A percentile compares a stretch with the other conserved stretches of the same genome.
These are phyloP conservation scores for Andrena hattorfiana DNA, from an alignment of 2,888 invertebrate species.

Conservation along the genomic window DNA sequence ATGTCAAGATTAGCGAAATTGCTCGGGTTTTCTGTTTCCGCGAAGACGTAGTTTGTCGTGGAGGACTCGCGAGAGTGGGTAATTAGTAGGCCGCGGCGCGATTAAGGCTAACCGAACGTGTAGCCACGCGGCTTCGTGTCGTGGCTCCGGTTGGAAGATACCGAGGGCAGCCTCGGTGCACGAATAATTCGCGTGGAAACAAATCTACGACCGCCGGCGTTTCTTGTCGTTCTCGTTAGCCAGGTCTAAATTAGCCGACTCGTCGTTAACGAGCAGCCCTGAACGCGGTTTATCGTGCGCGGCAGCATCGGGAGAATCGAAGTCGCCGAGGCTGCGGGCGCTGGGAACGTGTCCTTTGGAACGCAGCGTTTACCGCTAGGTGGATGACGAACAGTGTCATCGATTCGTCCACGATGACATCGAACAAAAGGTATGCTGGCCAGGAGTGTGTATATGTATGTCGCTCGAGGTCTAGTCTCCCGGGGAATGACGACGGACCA, in stretches of 20 bases:
- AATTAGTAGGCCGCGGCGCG: conserved; percentile 78
- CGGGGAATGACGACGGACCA: conserved; percentile 19
- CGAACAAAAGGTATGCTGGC: conserved; percentile 42
- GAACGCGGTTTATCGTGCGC: not conserved
- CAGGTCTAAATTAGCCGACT: conserved; percentile 29
- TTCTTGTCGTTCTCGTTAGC: conserved; percentile 24
- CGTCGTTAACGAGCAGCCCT: conserved; percentile 14
- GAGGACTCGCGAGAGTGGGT: conserved; percentile 44
- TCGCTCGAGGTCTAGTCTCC: conserved; percentile 33
- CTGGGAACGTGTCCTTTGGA: not conserved
- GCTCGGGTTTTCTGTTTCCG: not conserved
- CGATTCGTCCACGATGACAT: conserved; percentile 45
- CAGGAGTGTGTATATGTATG: conserved; percentile 16
- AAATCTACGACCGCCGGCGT: conserved; percentile 29
- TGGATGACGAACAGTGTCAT: conserved; percentile 15
- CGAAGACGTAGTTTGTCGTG: not conserved
- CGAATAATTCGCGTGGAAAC: conserved; percentile 61
- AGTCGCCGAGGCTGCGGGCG: not conserved
- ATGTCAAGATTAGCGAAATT: not conserved
- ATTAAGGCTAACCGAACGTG: conserved; percentile 78
- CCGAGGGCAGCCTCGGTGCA: conserved; percentile 25
- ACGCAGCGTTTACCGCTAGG: not conserved
- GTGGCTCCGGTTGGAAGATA: conserved; percentile 63
- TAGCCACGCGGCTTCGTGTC: conserved; percentile 50
- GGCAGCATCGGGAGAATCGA: not conserved